These are phyloP conservation scores for Drosophila ohnishii DNA, from an alignment of 1,140 invertebrate species.

Conservation along the genomic window DNA sequence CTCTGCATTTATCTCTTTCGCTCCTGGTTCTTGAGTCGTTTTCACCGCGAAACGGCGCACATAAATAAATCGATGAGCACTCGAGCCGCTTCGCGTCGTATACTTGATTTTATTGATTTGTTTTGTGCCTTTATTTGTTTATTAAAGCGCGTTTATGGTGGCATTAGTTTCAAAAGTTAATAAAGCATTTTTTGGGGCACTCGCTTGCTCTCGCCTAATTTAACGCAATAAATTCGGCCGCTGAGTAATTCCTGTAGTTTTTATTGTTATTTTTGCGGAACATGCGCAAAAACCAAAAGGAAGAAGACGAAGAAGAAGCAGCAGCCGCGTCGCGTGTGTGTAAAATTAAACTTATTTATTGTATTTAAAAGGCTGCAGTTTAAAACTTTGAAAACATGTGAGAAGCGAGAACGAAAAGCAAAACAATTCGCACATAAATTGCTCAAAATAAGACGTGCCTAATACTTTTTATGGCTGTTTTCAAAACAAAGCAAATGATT, in stretches of 20 bases:
- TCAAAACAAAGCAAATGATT: slow-evolving; percentile 59
- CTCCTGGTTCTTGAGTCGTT: slow-evolving; percentile 49
- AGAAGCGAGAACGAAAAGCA: slow-evolving; percentile 7
- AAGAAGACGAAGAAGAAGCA: slow-evolving; percentile 19
- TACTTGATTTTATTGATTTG: slow-evolving; percentile 62
- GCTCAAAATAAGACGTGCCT: slow-evolving; percentile 62
- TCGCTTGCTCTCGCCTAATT: slow-evolving; percentile 38
- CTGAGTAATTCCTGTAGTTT: slow-evolving; percentile 69
- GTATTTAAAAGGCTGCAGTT: slow-evolving; percentile 29
- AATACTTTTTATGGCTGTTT: slow-evolving; percentile 62
- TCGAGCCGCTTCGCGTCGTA: slow-evolving; percentile 57
- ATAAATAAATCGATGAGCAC: slow-evolving; percentile 78
- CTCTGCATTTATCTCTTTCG: slow-evolving; percentile 35
- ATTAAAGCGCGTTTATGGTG: background rate
- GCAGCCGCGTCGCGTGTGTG: slow-evolving; percentile 65
- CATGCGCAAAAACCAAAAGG: slow-evolving; percentile 70
- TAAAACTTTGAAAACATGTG: slow-evolving; percentile 16
- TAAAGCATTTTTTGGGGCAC: slow-evolving; percentile 22
- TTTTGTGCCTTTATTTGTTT: slow-evolving; percentile 34
- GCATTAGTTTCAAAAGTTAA: slow-evolving; percentile 31
- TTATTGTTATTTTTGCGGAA: slow-evolving; percentile 56
- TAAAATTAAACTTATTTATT: slow-evolving; percentile 73
- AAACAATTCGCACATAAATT: slow-evolving; percentile 70
- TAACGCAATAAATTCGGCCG: slow-evolving; percentile 71
- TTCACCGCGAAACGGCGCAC: slow-evolving; percentile 47